Base-by-base conservation (phyloP, 2,113 vertebrate species). In the Daubentonia madagascariensis region DNA sequence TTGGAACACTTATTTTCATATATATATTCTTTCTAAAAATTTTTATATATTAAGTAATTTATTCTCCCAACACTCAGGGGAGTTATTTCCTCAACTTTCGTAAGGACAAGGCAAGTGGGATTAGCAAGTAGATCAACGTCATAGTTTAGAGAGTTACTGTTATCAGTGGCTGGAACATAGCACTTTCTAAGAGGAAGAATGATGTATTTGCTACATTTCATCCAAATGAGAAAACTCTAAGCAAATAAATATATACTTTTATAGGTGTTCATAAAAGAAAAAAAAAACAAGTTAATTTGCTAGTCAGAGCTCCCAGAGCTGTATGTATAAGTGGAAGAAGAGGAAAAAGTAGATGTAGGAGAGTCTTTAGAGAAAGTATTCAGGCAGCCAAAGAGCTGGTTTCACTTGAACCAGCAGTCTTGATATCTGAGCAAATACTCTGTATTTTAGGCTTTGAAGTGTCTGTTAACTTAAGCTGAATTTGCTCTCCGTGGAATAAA, bases 401-500 rank as follows among this genome's bases (percentile, higher is more conserved):
- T 57, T 80, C 57, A 65, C 35, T 90, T 91, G 85, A 81, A 52
- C 37, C 67, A 84, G 59, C 63, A 57, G 43, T 70, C 54, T 87
- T 68, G 37, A 6, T 75, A 65, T 57, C 57, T 79, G 45, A 88
- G 63, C 76, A 79, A 90, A 93, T 50, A 88, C 50, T 79, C 63
- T 43, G 37, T 67, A n/a, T 65, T 67, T 86, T 86, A 79, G 86
- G n/a, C 75, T 85, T 96, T 96, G 70, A 75, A 85, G 45, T 67
- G 18, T 88, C 65, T 76, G 32, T 40, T 91, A 68, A 68, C 70
- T 85, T 95, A 28, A n/a, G 30, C 75, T 85, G 70, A 84, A 89
- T 95, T 87, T 97, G 45, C 70, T 96, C 11, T 96, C 68, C 90
- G 17, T 80, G 63, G 63, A 87, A 65, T 94, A 70, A 45, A 94